Evolutionary conservation across 2,797 vertebrate genomes (phyloP).

Genomic region (Octomys mimax): DNA sequence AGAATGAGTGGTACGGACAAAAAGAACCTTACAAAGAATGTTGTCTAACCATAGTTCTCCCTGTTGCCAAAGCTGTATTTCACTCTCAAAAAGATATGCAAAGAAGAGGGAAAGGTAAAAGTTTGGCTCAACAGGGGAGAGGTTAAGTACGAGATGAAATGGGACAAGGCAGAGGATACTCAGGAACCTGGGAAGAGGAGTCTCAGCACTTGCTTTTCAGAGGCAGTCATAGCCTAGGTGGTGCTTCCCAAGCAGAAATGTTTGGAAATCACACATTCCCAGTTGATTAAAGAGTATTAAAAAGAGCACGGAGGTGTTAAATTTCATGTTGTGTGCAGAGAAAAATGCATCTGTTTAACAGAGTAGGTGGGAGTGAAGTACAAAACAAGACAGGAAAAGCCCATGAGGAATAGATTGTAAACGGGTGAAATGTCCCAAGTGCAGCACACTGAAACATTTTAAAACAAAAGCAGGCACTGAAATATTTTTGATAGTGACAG

Average conservation of each 20-base stretch:
- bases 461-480: constrained; percentile 2
- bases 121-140: not conserved
- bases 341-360: constrained; percentile 30
- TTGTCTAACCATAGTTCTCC: not conserved
- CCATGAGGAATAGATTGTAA: not conserved
- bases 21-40: not conserved
- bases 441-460: constrained; percentile 38
- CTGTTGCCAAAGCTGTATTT: accelerated
- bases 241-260: not conserved
- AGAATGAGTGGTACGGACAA: not conserved
- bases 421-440: constrained; percentile 8
- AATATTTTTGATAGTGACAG: constrained; percentile 61
- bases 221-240: not conserved
- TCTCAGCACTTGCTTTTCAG: not conserved
- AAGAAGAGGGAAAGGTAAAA: not conserved
- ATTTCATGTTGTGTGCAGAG: constrained; percentile 25
- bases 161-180: not conserved
- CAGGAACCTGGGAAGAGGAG: not conserved
- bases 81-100: not conserved
- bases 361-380: not conserved
- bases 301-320: constrained; percentile 59
- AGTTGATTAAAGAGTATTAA: constrained; percentile 18
- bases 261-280: constrained; percentile 49
- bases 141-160: not conserved
- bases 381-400: constrained; percentile 8